phyloP scores from a whole-genome alignment of 2,888 invertebrate genomes.

The Netelia fuscicornis region DNA sequence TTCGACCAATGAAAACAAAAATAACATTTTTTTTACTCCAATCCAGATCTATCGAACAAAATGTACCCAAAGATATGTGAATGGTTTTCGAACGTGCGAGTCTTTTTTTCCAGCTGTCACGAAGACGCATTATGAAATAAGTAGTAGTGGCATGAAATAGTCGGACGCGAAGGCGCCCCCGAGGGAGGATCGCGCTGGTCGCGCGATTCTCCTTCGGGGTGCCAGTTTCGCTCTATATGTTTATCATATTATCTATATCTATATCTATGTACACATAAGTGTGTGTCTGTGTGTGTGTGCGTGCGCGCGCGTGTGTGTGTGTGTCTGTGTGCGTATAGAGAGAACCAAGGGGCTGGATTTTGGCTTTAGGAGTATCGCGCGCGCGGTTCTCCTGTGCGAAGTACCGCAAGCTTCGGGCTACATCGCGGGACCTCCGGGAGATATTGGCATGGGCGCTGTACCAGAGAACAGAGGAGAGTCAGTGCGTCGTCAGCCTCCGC shows the following conservation, averaged over 20 bases:
- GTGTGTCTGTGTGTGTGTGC: neutral
- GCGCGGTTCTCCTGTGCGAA: slow-evolving; percentile 63
- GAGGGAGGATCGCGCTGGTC: slow-evolving; percentile 62
- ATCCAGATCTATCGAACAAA: neutral
- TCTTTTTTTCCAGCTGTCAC: slow-evolving; percentile 17
- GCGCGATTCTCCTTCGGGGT: slow-evolving; percentile 38
- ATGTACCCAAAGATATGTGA: neutral
- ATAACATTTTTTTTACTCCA: too few species aligned
- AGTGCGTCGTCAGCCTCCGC: slow-evolving; percentile 84
- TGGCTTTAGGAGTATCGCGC: slow-evolving; percentile 72
- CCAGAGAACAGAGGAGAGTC: slow-evolving; percentile 75
- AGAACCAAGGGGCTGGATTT: slow-evolving; percentile 45
- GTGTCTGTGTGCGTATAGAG: neutral
- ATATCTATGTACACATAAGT: neutral
- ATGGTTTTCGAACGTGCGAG: neutral
- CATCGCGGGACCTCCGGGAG: slow-evolving; percentile 52
- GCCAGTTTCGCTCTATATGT: slow-evolving; percentile 30
- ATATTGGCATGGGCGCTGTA: slow-evolving; percentile 68
- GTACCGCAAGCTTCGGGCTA: slow-evolving; percentile 64
- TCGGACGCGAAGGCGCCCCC: slow-evolving; percentile 64
- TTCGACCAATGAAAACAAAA: too few species aligned
- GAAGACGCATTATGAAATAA: slow-evolving; percentile 39
- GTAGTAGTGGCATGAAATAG: slow-evolving; percentile 52
- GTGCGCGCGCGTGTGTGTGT: neutral
- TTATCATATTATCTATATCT: neutral